Conservation (phyloP, 1,140 invertebrate species). For the Plectrocnemia conspersa region DNA sequence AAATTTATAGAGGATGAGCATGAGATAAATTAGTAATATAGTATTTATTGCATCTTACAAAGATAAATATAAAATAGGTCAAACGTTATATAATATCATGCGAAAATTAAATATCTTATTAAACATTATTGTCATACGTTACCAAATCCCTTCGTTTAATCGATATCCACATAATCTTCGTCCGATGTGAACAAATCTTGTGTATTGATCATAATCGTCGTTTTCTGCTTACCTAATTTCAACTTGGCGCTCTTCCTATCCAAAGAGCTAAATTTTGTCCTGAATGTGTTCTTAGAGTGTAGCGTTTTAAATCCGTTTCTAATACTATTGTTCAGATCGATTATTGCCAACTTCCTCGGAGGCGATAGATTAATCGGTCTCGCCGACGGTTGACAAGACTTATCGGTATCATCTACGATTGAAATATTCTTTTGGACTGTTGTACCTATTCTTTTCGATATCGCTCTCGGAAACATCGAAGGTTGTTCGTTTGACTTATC, state of each 20-base stretch:
- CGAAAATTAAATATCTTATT: too few relatives aligned
- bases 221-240: slow-evolving; percentile 17
- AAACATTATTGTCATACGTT: too few relatives aligned
- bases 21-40: too few relatives aligned
- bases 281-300: slow-evolving; percentile 11
- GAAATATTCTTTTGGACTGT: slow-evolving; percentile 21
- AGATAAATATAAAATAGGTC: too few relatives aligned
- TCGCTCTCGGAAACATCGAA: slow-evolving; percentile 16
- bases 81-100: too few relatives aligned
- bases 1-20: too few relatives aligned
- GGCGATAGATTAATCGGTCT: slow-evolving; percentile 22
- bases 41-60: too few relatives aligned
- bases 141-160: background rate
- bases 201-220: slow-evolving; percentile 8
- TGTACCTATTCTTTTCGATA: slow-evolving; percentile 11
- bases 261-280: slow-evolving; percentile 17
- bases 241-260: slow-evolving; percentile 25
- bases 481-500: slow-evolving; percentile 22
- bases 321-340: slow-evolving; percentile 33
- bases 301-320: slow-evolving; percentile 28
- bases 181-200: slow-evolving; percentile 30
- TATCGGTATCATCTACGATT: slow-evolving; percentile 18
- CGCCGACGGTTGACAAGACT: background rate
- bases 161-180: slow-evolving; percentile 26
- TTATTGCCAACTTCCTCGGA: slow-evolving; percentile 27